A percentile compares a stretch with the other conserved stretches of the same genome.
Evolutionary conservation across 2,113 vertebrate species (phyloP).

Genomic region (Tinamus guttatus): DNA sequence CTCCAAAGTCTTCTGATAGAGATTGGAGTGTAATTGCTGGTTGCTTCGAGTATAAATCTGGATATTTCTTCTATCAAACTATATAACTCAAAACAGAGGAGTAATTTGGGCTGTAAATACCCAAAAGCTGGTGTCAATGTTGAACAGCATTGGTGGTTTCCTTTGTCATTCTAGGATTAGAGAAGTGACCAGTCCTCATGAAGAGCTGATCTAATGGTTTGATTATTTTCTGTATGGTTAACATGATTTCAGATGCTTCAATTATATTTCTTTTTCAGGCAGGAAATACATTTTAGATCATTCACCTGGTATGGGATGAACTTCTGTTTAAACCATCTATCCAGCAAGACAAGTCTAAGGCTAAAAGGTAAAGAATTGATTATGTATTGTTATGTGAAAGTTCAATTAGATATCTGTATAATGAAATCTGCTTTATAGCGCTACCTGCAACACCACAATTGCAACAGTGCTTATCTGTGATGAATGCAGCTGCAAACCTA

Average conservation of each 20-base stretch:
- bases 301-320: neutral
- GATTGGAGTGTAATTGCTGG: neutral
- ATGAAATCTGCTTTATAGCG: neutral
- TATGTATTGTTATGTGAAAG: neutral
- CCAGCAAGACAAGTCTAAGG: neutral
- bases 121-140: neutral
- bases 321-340: neutral
- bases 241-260: constrained; percentile 26
- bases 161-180: neutral
- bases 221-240: neutral
- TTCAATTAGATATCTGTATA: neutral
- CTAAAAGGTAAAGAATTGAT: neutral
- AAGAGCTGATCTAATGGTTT: neutral
- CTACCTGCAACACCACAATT: neutral
- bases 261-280: constrained; percentile 6
- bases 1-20: neutral
- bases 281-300: constrained; percentile 9
- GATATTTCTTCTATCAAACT: neutral
- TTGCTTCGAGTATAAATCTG: neutral
- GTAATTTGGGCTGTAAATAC: neutral
- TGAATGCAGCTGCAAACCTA: neutral
- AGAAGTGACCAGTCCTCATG: neutral
- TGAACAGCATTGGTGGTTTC: neutral
- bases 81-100: neutral
- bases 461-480: neutral